Evolutionary conservation across 1,140 invertebrate species (phyloP), one percentile per base, ranked within the genome.

Genomic region (Thaumetopoea pityocampa): DNA sequence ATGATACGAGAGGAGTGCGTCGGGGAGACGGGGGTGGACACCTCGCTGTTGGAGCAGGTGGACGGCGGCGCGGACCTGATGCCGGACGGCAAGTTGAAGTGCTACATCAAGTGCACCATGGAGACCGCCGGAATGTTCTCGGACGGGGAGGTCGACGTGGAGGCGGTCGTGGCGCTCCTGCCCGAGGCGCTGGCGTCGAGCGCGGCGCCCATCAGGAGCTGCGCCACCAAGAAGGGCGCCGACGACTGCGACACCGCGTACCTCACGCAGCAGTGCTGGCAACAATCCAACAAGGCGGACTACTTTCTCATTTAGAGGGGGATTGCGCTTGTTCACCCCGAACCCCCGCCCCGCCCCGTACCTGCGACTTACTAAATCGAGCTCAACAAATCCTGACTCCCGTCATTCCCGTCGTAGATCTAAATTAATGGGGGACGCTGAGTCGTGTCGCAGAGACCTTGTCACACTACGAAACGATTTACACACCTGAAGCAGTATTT

Each of bases 91-190:
- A 68, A 67, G 33, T 55, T 83, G 4, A 79, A 80, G 33, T 80
- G 79, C 46, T 83, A 80, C 62, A 70, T 74, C 26, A 80, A 80
- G 35, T 83, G 79, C 37, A 58, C 67, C 8, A 77, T 83, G 79
- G 79, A 79, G 54, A 83, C 74, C 1, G 70, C 68, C 0, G 76
- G 79, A 4, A 80, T 83, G 74, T 50, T 83, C 56, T 46, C 63
- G 0, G 72, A 64, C 5, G 79, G 79, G 2, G 54, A 28, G 6
- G 51, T 83, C 24, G 79, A 83, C 34, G 56, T 79, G 23, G 77
- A 83, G 5, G 67, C 72, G 0, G 67, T 81, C 6, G 20, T 81
- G 6, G 68, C 67, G 3, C 30, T 83, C 16, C 42, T 83, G 27
- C 74, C 74, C 0, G 67, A 69, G 5, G 63, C 67, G 5, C 15